Conservation (phyloP, 2,888 invertebrate genomes). For the Morpho helenor region DNA sequence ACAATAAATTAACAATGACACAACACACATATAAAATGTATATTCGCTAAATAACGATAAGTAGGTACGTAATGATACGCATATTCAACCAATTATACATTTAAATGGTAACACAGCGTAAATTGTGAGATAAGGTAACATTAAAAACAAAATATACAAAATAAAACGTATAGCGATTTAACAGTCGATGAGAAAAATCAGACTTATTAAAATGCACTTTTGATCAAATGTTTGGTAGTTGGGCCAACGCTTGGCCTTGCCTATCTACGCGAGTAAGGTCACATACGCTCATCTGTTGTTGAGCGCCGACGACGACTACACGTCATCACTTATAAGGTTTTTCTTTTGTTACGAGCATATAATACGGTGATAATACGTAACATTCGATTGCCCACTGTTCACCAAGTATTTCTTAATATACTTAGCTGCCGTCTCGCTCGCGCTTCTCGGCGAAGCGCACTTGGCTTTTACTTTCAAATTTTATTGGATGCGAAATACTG, state of each 20-base stretch:
- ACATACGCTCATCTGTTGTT: constrained; percentile 31
- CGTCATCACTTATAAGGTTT: constrained; percentile 35
- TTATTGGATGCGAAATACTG: constrained; percentile 32
- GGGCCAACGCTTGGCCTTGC: constrained; percentile 48
- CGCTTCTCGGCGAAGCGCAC: constrained; percentile 34
- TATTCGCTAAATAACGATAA: constrained; percentile 38
- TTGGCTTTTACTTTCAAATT: constrained; percentile 44
- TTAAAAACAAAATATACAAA: constrained; percentile 41
- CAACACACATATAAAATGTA: constrained; percentile 30
- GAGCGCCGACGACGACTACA: constrained; percentile 26
- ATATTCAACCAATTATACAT: constrained; percentile 42
- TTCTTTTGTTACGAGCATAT: constrained; percentile 35
- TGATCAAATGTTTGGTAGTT: constrained; percentile 49
- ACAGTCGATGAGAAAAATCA: constrained; percentile 53
- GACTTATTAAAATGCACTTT: constrained; percentile 62
- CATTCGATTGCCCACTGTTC: constrained; percentile 30
- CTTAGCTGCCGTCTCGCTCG: constrained; percentile 30
- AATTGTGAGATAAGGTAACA: constrained; percentile 53
- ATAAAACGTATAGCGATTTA: constrained; percentile 47
- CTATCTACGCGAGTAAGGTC: constrained; percentile 35
- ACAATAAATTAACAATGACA: constrained; percentile 37
- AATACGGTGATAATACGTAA: constrained; percentile 42
- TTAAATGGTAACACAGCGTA: constrained; percentile 67
- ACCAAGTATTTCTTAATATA: constrained; percentile 27
- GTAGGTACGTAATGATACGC: constrained; percentile 25